phyloP scores from a whole-genome alignment of 2,888 invertebrate genomes.

The Pheosia gnoma region DNA sequence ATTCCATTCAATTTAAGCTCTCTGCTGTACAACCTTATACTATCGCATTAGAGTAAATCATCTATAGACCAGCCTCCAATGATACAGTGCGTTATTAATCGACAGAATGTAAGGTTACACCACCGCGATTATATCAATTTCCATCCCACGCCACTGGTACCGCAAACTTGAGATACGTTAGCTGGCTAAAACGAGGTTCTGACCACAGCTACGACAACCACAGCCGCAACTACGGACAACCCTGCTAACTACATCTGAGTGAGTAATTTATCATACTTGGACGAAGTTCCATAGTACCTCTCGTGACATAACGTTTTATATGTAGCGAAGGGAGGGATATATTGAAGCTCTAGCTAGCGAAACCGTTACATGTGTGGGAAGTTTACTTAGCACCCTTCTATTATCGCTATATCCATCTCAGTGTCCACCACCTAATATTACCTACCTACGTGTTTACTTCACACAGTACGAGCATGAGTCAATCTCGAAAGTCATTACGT shows the following conservation, averaged over 20 bases:
- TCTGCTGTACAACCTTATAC: background rate
- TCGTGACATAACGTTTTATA: too few relatives aligned
- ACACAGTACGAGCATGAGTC: slow-evolving; percentile 67
- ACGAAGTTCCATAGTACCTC: too few relatives aligned
- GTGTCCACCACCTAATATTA: slow-evolving; percentile 21
- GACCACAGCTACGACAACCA: background rate
- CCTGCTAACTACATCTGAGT: too few relatives aligned
- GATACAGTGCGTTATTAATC: slow-evolving; percentile 7
- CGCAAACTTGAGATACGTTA: slow-evolving; percentile 11
- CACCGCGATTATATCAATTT: slow-evolving; percentile 7
- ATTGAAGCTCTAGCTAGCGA: too few relatives aligned
- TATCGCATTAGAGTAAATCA: background rate
- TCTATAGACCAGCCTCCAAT: slow-evolving; percentile 3
- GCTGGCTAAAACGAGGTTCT: background rate
- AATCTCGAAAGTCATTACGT: slow-evolving; percentile 75
- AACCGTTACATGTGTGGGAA: too few relatives aligned
- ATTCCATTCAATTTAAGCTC: background rate
- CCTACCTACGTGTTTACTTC: slow-evolving; percentile 53
- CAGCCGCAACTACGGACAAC: background rate
- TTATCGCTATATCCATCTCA: background rate
- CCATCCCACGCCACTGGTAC: background rate
- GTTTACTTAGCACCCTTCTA: background rate
- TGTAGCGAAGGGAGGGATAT: too few relatives aligned
- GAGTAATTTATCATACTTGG: too few relatives aligned
- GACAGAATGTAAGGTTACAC: slow-evolving; percentile 7